Base-by-base conservation (phyloP, 92 coral and sea anemone species). In the Epizoanthus scotinus region DNA sequence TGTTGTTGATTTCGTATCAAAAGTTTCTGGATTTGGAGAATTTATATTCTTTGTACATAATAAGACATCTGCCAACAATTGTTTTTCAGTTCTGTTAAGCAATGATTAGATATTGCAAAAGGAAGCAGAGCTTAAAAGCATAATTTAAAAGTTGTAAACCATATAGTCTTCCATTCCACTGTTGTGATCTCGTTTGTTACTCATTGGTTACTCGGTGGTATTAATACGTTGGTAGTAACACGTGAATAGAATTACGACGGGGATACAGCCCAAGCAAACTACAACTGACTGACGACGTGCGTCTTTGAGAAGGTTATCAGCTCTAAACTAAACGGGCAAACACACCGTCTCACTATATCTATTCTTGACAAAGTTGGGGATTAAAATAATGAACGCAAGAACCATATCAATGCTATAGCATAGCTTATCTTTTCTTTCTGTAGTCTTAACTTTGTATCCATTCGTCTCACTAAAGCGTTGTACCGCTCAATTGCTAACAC, bases 161-260 rank as follows among this genome's bases (percentile, higher is more conserved):
- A n/a, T n/a, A n/a, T n/a, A n/a, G n/a, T n/a, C n/a, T n/a, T n/a
- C n/a, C n/a, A n/a, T n/a, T n/a, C n/a, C n/a, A n/a, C n/a, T n/a
- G n/a, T n/a, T n/a, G n/a, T n/a, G n/a, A n/a, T n/a, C n/a, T n/a
- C n/a, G n/a, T n/a, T n/a, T n/a, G n/a, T n/a, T n/a, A n/a, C n/a
- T n/a, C n/a, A n/a, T n/a, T n/a, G n/a, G n/a, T n/a, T n/a, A n/a
- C n/a, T n/a, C n/a, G n/a, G n/a, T n/a, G n/a, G n/a, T n/a, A n/a
- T n/a, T n/a, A n/a, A n/a, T n/a, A n/a, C n/a, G n/a, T n/a, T 87
- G 94, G 22, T 69, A 31, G 74, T 90, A 90, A 73, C 94, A 90
- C 21, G 54, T 87, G 15, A 91, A 82, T 5, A 90, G 56, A 28
- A 90, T 47, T 6, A 74, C 0, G 63, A 87, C 81, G 15, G 94